Evolutionary conservation across 2,797 vertebrate species (phyloP).

Genomic region (Sebastiscus albofasciatus): DNA sequence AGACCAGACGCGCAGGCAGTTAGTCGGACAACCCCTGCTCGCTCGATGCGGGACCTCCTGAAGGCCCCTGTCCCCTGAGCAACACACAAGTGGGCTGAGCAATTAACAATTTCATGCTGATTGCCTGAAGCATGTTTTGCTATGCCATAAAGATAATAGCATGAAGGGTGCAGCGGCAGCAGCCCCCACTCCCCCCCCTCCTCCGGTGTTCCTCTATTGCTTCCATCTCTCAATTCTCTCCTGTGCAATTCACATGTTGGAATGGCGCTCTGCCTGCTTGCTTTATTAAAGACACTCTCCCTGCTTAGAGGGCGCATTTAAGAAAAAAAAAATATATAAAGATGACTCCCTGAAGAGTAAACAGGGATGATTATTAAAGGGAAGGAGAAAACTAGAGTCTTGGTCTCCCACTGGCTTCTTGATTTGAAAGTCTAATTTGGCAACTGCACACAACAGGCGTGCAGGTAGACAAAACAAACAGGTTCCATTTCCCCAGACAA

Average conservation of each 20-base stretch:
- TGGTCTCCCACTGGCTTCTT: conserved; percentile 83
- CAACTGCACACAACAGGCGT: conserved; percentile 81
- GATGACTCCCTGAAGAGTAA: conserved; percentile 87
- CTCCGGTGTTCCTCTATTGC: conserved; percentile 77
- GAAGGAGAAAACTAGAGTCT: conserved; percentile 82
- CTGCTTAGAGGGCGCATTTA: conserved; percentile 82
- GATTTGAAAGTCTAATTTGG: conserved; percentile 89
- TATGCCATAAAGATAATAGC: conserved; percentile 90
- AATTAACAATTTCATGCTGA: conserved; percentile 95
- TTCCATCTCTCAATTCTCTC: conserved; percentile 82
- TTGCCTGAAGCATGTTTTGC: conserved; percentile 92
- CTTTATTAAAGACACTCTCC: conserved; percentile 84
- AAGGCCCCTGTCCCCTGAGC: conserved; percentile 87
- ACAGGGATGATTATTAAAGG: conserved; percentile 88
- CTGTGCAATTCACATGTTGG: conserved; percentile 80
- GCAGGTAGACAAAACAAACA: conserved; percentile 86
- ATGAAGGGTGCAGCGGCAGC: conserved; percentile 79
- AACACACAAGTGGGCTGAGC: conserved; percentile 88
- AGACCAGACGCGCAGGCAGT: conserved; percentile 71
- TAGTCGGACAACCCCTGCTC: conserved; percentile 70
- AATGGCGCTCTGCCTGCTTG: conserved; percentile 75
- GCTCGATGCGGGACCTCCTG: conserved; percentile 81
- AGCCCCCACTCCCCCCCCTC: conserved; percentile 61
- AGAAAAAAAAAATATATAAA: conserved; percentile 79
- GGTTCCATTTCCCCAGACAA: conserved; percentile 75